Base-by-base conservation (phyloP, 1,140 invertebrate species). In the Gonatopus flavifemur region DNA sequence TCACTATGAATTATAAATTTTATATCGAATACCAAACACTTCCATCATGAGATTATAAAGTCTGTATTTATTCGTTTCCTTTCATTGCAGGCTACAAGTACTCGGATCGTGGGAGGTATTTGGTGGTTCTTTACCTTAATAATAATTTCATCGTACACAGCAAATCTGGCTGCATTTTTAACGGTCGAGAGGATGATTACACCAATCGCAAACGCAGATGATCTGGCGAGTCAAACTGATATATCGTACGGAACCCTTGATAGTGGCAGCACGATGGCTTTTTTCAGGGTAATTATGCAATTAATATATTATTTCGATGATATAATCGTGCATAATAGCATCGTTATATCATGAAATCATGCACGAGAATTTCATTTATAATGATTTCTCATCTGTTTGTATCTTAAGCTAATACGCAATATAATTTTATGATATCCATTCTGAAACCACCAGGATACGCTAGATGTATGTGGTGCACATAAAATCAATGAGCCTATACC, bases 61-160 rank as follows among this genome's bases (percentile, higher is more conserved):
- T 13, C 12, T 25, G 16, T 40, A 3, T 8, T 12, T 15, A 18
- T n/a, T 24, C 37, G 21, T 25, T 35, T 36, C 30, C 38, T 13
- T 50, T 24, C 28, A 57, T 38, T 24, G 25, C 57, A 85, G 83
- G 83, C 87, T 8, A 83, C 86, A 9, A 89, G 87, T 5, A 90
- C 88, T 2, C 68, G 88, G 22, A 86, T 90, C 36, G 86, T 90
- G 1, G 86, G 87, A 25, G 85, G 87, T 6, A 89, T 90, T 46
- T 94, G 90, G 90, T 93, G 91, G 90, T 91, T 94, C 61, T 94
- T 94, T 69, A 92, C 90, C 0, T 78, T 94, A 1, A 92, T 94
- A 44, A 90, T 94, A 40, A 90, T 93, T 31, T 90, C 89, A 0
- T 93, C 91, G 1, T 94, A 94, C 69, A 94, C 91, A 0, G 91